Evolutionary conservation across 2,797 vertebrate species (phyloP).

Genomic region (Gadopsis marmoratus): DNA sequence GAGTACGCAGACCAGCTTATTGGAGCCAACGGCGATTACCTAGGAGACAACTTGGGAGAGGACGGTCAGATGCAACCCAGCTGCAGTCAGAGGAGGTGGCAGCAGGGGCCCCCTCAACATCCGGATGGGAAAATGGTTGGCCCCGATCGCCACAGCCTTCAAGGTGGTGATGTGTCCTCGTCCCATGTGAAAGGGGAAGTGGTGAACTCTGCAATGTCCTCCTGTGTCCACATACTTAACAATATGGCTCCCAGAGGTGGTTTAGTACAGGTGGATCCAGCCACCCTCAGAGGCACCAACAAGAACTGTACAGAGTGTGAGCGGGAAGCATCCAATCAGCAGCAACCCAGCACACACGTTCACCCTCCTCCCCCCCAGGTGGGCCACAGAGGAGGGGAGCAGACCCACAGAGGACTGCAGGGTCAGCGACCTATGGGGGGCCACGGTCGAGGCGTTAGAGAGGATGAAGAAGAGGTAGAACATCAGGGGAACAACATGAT

Average conservation of each 20-base stretch:
- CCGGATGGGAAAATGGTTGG: constrained; percentile 78
- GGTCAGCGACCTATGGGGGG: constrained; percentile 70
- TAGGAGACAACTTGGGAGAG: constrained; percentile 86
- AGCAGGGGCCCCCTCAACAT: constrained; percentile 82
- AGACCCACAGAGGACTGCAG: constrained; percentile 73
- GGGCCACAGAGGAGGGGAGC: constrained; percentile 78
- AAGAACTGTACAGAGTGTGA: constrained; percentile 85
- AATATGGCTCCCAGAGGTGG: constrained; percentile 76
- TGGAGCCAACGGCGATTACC: constrained; percentile 85
- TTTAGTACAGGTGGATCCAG: constrained; percentile 91
- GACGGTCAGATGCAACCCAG: constrained; percentile 89
- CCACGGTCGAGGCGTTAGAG: constrained; percentile 67
- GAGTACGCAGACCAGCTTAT: constrained; percentile 87
- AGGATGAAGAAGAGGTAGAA: constrained; percentile 73
- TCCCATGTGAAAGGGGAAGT: constrained; percentile 85
- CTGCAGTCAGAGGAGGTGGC: constrained; percentile 92
- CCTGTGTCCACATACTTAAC: constrained; percentile 80
- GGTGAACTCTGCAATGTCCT: constrained; percentile 79
- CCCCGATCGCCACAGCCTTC: constrained; percentile 76
- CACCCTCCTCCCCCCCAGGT: constrained; percentile 79
- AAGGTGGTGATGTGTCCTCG: constrained; percentile 62
- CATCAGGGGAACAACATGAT: constrained; percentile 78
- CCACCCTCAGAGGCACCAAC: constrained; percentile 71
- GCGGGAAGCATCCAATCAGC: constrained; percentile 74
- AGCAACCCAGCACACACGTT: constrained; percentile 70